A percentile compares a stretch with the other conserved stretches of the same genome.
Conservation (phyloP, 92 coral and sea anemone genomes). For the Meandrina meandrites region DNA sequence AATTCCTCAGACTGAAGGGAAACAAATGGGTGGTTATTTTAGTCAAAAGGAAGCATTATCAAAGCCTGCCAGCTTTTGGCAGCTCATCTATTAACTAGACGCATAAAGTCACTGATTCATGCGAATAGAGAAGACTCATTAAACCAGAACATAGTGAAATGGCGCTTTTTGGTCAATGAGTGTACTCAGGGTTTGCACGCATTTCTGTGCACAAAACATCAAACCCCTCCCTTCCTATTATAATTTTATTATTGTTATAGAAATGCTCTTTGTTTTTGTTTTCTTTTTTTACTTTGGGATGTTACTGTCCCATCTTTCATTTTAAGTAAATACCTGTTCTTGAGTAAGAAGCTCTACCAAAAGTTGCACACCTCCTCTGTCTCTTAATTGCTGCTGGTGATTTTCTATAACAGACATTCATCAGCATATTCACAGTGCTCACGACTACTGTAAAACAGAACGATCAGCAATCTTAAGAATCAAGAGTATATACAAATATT, state of each 20-base stretch:
- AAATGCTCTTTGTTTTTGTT: too few species aligned
- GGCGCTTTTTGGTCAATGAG: too few species aligned
- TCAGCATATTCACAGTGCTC: not conserved
- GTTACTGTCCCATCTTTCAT: not conserved
- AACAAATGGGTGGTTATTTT: not conserved
- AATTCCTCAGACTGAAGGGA: slow-evolving; percentile 35
- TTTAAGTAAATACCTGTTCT: slow-evolving; percentile 18
- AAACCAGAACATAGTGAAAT: too few species aligned
- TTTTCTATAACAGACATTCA: not conserved
- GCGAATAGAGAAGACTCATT: too few species aligned
- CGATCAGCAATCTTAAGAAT: too few species aligned
- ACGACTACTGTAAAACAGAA: too few species aligned
- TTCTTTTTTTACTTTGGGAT: too few species aligned
- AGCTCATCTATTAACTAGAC: not conserved
- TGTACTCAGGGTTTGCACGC: too few species aligned
- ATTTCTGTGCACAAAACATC: too few species aligned
- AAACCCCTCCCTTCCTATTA: too few species aligned
- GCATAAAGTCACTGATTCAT: too few species aligned
- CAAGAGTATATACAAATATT: not conserved
- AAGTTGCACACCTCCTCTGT: slow-evolving; percentile 23
- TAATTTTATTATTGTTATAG: too few species aligned
- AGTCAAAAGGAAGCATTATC: not conserved
- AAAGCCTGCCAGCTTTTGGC: not conserved
- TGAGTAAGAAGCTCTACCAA: slow-evolving; percentile 32
- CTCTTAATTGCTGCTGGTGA: slow-evolving; percentile 24